Conservation (phyloP, 2,113 vertebrate genomes). For the rat (Rattus norvegicus) region DNA sequence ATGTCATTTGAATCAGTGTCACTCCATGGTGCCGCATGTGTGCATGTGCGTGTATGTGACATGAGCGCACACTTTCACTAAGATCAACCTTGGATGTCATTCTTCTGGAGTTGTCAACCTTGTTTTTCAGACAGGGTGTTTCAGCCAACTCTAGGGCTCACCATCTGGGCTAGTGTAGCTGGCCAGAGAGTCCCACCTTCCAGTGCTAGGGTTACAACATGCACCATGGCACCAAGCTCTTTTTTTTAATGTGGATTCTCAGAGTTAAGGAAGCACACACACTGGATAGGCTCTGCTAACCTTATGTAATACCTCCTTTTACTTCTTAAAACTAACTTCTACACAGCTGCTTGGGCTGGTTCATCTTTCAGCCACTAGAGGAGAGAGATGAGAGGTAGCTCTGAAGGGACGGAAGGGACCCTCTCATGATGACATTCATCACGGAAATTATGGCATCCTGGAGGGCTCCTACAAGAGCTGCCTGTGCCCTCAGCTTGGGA, state of each 20-base stretch:
- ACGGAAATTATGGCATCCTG: background rate
- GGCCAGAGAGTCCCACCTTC: no score
- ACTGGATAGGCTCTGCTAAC: background rate
- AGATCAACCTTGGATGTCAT: background rate
- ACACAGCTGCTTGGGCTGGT: conserved; percentile 78
- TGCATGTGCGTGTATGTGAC: background rate
- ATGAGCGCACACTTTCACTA: background rate
- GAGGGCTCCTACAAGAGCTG: background rate
- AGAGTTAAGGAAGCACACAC: background rate
- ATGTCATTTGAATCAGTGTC: background rate
- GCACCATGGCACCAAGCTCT: background rate
- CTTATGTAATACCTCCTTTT: background rate
- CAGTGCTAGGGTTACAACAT: background rate
- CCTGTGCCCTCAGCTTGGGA: background rate
- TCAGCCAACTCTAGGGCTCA: background rate
- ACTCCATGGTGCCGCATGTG: background rate
- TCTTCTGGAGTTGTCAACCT: background rate
- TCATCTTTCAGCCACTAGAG: conserved; percentile 79
- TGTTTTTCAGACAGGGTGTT: background rate
- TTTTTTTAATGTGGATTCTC: background rate
- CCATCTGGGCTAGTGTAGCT: background rate
- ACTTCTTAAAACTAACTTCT: conserved; percentile 60
- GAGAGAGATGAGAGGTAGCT: conserved; percentile 37
- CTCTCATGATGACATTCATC: background rate
- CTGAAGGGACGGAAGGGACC: background rate